Evolutionary conservation across 2,113 vertebrate species (phyloP), one percentile per base, ranked within the genome.

Genomic region (Coregonus clupeaformis): DNA sequence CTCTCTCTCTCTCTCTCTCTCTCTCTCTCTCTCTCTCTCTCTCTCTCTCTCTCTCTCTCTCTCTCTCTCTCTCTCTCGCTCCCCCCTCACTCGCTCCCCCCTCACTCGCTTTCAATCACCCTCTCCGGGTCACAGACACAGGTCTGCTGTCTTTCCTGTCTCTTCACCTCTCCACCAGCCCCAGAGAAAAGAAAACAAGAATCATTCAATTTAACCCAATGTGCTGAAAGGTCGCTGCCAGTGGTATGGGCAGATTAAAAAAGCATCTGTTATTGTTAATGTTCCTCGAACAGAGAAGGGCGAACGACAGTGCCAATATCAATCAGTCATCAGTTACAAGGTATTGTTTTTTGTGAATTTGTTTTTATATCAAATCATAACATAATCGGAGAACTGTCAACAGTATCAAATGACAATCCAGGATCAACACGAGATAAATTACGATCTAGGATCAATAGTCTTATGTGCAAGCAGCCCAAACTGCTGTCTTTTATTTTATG

Each of bases 181-280:
- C 82, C 52, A 1, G 18, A 12, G 14, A 9, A 16, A 6, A 16
- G 63, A 75, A 73, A 83, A 68, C 47, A 52, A 29, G 65, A 72
- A 77, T 86, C 81, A 86, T 73, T 84, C 82, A 78, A 60, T 81
- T 75, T 74, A 70, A 75, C 20, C 52, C 29, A 42, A 63, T 67
- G 78, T 45, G 36, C 30, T 69, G 62, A 73, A 86, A 86, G 73
- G 83, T 82, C 78, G 80, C 6, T 11, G 42, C 1, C 29, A 64
- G 62, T 70, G 45, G 32, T 57, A 22, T 16, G 55, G 57, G 7
- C 52, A 1, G 6, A 36, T 42, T 60, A 12, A 67, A 49, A 49
- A 60, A 24, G 13, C 36, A 32, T 78, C 75, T 36, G 0, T 73
- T 3, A 68, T 66, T 49, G 75, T 73, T 36, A 65, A 32, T 68